Conservation (phyloP, 2,113 vertebrate genomes). For the Mobula hypostoma region DNA sequence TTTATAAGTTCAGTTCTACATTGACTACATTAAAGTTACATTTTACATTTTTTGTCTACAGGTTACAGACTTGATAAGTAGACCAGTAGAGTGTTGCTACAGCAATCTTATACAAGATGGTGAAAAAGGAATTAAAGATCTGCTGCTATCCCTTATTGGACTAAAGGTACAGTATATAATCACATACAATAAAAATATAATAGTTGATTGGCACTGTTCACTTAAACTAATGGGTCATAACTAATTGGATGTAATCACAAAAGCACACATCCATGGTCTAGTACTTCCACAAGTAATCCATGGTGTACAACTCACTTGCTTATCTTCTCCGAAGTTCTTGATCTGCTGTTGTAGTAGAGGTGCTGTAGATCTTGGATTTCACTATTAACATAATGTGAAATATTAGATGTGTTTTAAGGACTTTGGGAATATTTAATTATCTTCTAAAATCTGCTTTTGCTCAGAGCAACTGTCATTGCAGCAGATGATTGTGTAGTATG, state of each 20-base stretch:
- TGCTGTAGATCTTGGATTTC: background rate
- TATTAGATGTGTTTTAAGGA: background rate
- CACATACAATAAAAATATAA: background rate
- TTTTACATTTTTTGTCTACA: constrained; percentile 47
- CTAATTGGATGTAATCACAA: background rate
- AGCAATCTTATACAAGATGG: constrained; percentile 72
- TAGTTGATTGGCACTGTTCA: background rate
- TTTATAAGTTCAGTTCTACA: background rate
- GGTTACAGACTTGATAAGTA: constrained; percentile 67
- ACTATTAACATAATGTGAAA: background rate
- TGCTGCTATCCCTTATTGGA: constrained; percentile 82
- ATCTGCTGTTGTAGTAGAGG: background rate
- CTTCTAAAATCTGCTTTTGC: background rate
- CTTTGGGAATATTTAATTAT: background rate
- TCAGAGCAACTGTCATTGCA: background rate
- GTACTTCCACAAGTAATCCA: background rate
- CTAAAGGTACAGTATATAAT: constrained; percentile 75
- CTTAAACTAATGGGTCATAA: background rate
- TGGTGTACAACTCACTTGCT: background rate
- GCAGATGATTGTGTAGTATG: background rate
- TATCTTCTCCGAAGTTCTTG: background rate
- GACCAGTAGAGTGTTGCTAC: constrained; percentile 78
- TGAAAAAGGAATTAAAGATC: constrained; percentile 67
- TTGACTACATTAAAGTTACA: background rate
- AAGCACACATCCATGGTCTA: background rate